phyloP scores from a whole-genome alignment of 2,113 vertebrate genomes.

The Xiphophorus maculatus region DNA sequence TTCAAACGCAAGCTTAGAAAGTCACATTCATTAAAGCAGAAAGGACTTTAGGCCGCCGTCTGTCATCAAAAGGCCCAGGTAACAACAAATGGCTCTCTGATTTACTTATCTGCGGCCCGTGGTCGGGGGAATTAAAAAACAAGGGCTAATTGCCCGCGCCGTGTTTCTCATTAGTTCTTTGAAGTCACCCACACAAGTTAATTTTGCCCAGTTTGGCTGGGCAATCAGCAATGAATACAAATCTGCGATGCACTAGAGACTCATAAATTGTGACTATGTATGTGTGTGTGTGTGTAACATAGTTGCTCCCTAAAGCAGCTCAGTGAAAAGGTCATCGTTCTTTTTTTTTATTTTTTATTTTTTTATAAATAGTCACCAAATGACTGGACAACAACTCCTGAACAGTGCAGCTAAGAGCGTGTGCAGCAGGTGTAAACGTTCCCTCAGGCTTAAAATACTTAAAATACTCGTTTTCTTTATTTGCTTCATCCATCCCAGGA shows the following conservation, averaged over 20 bases:
- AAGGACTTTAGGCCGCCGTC: constrained; percentile 30
- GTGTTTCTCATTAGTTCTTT: constrained; percentile 41
- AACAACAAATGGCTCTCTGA: constrained; percentile 50
- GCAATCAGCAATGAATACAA: constrained; percentile 3
- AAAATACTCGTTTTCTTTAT: neutral
- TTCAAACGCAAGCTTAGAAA: constrained; percentile 18
- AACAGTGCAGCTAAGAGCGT: neutral
- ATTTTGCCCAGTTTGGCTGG: constrained; percentile 22
- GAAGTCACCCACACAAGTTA: constrained; percentile 27
- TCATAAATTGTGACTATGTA: constrained; percentile 1
- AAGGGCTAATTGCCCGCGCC: constrained; percentile 33
- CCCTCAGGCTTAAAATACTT: neutral
- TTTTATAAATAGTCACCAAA: neutral
- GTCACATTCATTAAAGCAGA: constrained; percentile 46
- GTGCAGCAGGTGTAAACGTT: neutral
- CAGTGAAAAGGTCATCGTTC: constrained; percentile 54
- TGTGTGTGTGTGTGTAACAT: neutral
- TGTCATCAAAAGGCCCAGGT: constrained; percentile 30
- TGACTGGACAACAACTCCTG: constrained; percentile 4
- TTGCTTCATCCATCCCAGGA: neutral
- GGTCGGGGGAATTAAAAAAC: constrained; percentile 29
- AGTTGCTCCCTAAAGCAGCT: constrained; percentile 21
- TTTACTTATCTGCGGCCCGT: constrained; percentile 36
- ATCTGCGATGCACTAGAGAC: constrained; percentile 12
- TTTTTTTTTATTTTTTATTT: constrained; percentile 21